Evolutionary conservation across 2,113 vertebrate species (phyloP).

Genomic region (Felis catus): DNA sequence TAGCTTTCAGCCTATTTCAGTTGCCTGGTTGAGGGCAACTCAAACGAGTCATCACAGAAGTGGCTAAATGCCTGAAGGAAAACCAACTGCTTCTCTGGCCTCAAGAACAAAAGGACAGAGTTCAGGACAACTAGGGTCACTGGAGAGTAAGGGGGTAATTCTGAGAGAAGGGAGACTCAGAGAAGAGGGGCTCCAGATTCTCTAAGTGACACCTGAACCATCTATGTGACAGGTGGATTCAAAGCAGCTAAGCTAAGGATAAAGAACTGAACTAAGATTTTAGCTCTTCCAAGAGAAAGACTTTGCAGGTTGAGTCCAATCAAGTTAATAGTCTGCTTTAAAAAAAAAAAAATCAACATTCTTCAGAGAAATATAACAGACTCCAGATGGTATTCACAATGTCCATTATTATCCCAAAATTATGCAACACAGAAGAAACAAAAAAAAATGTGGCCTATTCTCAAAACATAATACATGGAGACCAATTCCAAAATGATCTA

Average conservation of each 20-base stretch:
- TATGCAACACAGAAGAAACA: not conserved
- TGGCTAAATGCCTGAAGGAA: not conserved
- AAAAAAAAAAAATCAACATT: conserved; percentile 2
- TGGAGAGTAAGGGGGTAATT: not conserved
- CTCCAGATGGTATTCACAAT: conserved; percentile 41
- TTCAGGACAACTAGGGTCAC: not conserved
- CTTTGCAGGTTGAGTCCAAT: not conserved
- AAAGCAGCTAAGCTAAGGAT: not conserved
- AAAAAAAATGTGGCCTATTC: not conserved
- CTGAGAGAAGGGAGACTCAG: not conserved
- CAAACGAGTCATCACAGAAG: not conserved
- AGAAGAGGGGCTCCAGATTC: not conserved
- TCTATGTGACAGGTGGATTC: not conserved
- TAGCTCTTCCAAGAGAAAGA: not conserved
- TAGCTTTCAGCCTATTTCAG: not conserved
- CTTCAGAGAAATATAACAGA: conserved; percentile 64
- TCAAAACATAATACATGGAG: not conserved
- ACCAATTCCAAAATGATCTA: not conserved
- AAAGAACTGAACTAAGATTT: not conserved
- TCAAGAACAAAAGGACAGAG: not conserved
- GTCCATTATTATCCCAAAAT: conserved; percentile 12
- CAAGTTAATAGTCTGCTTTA: not conserved
- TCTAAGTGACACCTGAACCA: not conserved
- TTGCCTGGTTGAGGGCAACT: not conserved
- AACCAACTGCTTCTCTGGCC: not conserved